Evolutionary conservation across 1,140 invertebrate genomes (phyloP), one percentile per base, ranked within the genome.

Genomic region (Mercenaria mercenaria): DNA sequence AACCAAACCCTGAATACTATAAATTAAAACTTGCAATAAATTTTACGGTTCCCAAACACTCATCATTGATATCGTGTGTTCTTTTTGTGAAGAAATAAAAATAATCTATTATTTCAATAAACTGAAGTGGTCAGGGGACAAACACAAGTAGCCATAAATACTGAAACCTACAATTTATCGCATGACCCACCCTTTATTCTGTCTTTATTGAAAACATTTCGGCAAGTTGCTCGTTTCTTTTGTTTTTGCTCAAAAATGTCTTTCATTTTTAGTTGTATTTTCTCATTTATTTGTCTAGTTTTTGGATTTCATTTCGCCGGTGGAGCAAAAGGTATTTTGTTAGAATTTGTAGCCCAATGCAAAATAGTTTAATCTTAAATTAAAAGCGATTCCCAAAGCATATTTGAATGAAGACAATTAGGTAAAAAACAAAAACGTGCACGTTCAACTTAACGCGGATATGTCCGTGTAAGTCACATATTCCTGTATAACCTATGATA

Each of bases 51-150:
- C 20, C 32, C 34, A 72, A 72, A 72, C 67, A 72, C 23, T 72
- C 6, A n/a, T 29, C 8, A 72, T 41, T 39, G 39, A 23, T 39
- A 72, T 37, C 67, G 67, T 72, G 37, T 72, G 67, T 72, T 39
- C 67, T 72, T 72, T 72, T 13, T 39, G 34, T 37, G 34, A 39
- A 41, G 67, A 29, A 72, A 37, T 39, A 72, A 29, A 72, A 37
- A 15, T 72, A 72, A 72, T 72, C 67, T 72, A 72, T 37, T 39
- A n/a, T 39, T 72, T 39, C 67, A 72, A 72, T 72, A 72, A 72
- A 11, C 34, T 72, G 34, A 41, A 72, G 67, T 32, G 37, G 37
- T 39, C 23, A 26, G 8, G 59, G n/a, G 61, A 37, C 67, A 23
- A 8, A 72, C 29, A 39, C 4, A 72, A 39, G 23, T 15, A 13